A percentile compares a stretch with the other conserved stretches of the same genome.
Conservation (phyloP, 2,797 vertebrate genomes). For the Tangara arthus region DNA sequence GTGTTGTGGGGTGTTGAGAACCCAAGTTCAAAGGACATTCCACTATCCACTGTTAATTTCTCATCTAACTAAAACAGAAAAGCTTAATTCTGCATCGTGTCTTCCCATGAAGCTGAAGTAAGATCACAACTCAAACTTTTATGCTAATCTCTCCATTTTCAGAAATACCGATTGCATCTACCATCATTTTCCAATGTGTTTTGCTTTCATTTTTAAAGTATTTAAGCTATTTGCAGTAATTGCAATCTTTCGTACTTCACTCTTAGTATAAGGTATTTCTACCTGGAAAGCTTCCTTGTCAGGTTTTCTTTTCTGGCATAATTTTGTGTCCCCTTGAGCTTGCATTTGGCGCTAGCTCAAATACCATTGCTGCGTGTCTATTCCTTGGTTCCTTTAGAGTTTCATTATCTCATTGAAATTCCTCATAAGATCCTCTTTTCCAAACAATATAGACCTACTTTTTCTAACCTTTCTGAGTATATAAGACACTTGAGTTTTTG, state of each 20-base stretch:
- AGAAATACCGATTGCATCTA: background rate
- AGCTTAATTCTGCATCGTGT: background rate
- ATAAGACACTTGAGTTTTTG: background rate
- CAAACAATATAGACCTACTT: slow-evolving; percentile 3
- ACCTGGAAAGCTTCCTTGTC: background rate
- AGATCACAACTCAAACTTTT: background rate
- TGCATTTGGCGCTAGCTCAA: background rate
- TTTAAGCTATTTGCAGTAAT: background rate
- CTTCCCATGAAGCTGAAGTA: background rate
- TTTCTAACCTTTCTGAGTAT: slow-evolving; percentile 16
- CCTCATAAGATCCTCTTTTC: background rate
- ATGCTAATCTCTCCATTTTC: background rate
- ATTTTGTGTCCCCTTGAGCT: background rate
- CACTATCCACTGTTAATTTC: background rate
- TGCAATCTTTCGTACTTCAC: background rate
- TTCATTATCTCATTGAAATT: background rate
- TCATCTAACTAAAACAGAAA: background rate
- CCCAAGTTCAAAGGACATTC: background rate
- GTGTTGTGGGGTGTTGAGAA: background rate
- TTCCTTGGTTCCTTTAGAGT: background rate
- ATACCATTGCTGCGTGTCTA: background rate
- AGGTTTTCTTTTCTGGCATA: background rate
- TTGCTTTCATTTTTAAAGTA: background rate
- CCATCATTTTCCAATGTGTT: background rate
- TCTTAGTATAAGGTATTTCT: background rate